Conservation (phyloP, 2,888 invertebrate species). For the Scaptomyza tumidula region DNA sequence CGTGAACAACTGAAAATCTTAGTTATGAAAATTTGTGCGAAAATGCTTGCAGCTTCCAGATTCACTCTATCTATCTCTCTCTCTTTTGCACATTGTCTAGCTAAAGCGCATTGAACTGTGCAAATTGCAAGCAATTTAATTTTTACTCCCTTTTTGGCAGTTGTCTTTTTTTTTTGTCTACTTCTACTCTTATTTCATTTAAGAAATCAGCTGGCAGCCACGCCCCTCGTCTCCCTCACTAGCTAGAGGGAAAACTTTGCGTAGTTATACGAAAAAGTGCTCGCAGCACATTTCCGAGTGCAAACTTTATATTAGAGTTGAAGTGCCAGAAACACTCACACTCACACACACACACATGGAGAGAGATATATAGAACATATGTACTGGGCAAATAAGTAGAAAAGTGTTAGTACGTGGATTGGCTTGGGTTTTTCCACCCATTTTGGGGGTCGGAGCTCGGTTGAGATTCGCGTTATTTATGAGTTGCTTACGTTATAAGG, state of each 20-base stretch:
- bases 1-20: constrained; percentile 59
- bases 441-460: constrained; percentile 6
- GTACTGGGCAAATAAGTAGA: constrained; percentile 54
- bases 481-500: constrained; percentile 76
- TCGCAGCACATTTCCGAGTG: constrained; percentile 75
- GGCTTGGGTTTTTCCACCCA: constrained; percentile 11
- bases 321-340: constrained; percentile 72
- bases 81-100: constrained; percentile 21
- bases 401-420: constrained; percentile 71
- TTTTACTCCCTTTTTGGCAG: constrained; percentile 45
- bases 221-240: constrained; percentile 13
- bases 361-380: not conserved
- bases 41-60: constrained; percentile 55
- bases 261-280: constrained; percentile 79
- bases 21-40: constrained; percentile 79
- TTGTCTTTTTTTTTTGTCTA: constrained; percentile 19
- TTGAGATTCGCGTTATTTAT: constrained; percentile 69
- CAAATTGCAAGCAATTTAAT: constrained; percentile 80
- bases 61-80: too few species aligned
- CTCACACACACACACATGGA: constrained; percentile 24
- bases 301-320: constrained; percentile 78
- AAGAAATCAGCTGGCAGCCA: constrained; percentile 60
- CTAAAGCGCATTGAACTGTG: constrained; percentile 81
- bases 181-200: constrained; percentile 37
- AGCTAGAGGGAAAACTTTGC: constrained; percentile 61